phyloP scores from a whole-genome alignment of 2,113 vertebrate species.

The Cinclus cinclus region DNA sequence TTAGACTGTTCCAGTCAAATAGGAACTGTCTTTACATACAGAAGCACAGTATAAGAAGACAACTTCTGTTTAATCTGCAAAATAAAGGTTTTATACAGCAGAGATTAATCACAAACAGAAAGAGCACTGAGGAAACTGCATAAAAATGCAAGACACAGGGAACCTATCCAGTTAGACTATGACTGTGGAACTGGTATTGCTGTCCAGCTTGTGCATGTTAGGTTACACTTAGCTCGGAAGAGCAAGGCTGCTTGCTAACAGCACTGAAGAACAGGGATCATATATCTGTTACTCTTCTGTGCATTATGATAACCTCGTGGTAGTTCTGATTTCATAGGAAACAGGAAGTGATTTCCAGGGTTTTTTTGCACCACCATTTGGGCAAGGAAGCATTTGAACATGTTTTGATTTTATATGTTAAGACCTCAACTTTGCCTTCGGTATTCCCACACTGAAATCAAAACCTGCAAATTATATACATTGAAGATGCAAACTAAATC shows the following conservation, averaged over 20 bases:
- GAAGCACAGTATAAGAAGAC: background rate
- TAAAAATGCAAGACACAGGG: background rate
- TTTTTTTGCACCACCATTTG: background rate
- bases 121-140: background rate
- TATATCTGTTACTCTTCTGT: background rate
- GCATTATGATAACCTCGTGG: background rate
- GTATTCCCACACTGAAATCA: background rate
- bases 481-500: background rate
- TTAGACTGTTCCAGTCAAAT: background rate
- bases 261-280: background rate
- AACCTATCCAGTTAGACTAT: background rate
- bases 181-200: background rate
- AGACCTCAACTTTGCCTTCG: background rate
- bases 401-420: background rate
- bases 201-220: accelerated
- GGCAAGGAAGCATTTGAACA: background rate
- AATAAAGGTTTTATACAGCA: background rate
- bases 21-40: background rate
- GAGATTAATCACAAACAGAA: background rate
- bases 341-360: background rate
- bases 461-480: background rate
- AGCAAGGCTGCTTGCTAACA: background rate
- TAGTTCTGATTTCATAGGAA: background rate
- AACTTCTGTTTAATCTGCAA: background rate
- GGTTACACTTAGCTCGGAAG: background rate